Evolutionary conservation across 1,140 invertebrate genomes (phyloP).

Genomic region (Atta colombica): DNA sequence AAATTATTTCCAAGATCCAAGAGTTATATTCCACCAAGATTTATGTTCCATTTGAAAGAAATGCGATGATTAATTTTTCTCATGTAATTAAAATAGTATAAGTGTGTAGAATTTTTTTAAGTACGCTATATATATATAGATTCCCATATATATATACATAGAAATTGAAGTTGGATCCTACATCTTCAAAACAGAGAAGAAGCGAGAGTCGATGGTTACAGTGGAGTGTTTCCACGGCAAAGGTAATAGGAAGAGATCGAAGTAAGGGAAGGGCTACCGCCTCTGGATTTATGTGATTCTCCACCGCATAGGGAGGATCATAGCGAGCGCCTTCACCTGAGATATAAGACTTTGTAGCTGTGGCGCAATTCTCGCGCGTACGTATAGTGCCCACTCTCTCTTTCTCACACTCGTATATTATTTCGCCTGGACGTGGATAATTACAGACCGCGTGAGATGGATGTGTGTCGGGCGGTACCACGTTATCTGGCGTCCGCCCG

Average conservation of each 20-base stretch:
- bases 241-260: slow-evolving; percentile 58
- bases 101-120: not conserved
- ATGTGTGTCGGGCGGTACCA: slow-evolving; percentile 79
- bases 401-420: slow-evolving; percentile 51
- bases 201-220: slow-evolving; percentile 6
- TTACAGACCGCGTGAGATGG: slow-evolving; percentile 81
- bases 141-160: too few relatives aligned
- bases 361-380: slow-evolving; percentile 38
- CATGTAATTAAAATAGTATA: not conserved
- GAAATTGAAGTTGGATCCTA: not conserved
- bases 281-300: slow-evolving; percentile 74
- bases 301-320: slow-evolving; percentile 63
- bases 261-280: slow-evolving; percentile 62
- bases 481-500: slow-evolving; percentile 78
- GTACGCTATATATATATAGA: not conserved
- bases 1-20: too few relatives aligned
- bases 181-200: not conserved
- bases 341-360: slow-evolving; percentile 44
- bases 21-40: too few relatives aligned
- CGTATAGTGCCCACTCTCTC: slow-evolving; percentile 33
- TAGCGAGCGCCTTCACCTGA: slow-evolving; percentile 38
- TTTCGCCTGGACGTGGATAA: slow-evolving; percentile 78
- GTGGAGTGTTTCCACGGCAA: slow-evolving; percentile 36
- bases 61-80: not conserved
- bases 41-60: too few relatives aligned